Evolutionary conservation across 2,113 vertebrate genomes (phyloP).

Genomic region (Colius striatus): DNA sequence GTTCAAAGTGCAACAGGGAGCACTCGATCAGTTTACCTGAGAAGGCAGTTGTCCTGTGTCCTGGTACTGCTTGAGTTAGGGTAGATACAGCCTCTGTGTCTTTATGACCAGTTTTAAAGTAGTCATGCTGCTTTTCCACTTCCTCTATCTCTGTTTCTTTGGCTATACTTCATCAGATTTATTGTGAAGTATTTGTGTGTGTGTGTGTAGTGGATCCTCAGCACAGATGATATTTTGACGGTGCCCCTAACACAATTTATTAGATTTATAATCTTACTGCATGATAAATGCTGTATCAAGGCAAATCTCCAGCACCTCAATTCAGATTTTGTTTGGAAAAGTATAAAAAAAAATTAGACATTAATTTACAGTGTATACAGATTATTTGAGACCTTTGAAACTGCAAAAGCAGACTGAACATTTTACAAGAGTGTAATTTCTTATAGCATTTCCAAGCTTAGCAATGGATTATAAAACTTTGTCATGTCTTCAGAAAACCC

Average conservation of each 20-base stretch:
- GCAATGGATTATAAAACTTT: not conserved
- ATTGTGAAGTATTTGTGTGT: not conserved
- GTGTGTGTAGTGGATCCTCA: not conserved
- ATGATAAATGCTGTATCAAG: not conserved
- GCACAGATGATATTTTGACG: not conserved
- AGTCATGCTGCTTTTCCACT: not conserved
- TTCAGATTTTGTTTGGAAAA: conserved; percentile 17
- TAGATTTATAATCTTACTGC: not conserved
- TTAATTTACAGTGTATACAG: not conserved
- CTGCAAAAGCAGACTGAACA: not conserved
- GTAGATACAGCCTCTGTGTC: not conserved
- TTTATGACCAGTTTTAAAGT: not conserved
- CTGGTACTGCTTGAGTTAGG: not conserved
- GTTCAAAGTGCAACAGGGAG: not conserved
- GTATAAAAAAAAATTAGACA: not conserved
- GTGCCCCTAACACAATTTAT: not conserved
- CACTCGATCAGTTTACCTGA: not conserved
- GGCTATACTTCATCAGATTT: not conserved
- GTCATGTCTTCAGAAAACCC: not conserved
- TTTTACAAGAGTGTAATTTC: not conserved
- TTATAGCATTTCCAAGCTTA: not conserved
- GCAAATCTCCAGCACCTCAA: not conserved
- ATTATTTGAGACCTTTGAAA: not conserved
- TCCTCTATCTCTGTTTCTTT: not conserved
- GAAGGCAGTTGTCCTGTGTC: not conserved